Percentiles rank a stretch among this genome's conserved stretches.
Conservation (phyloP, 1,140 invertebrate species). For the Calliphora vicina region DNA sequence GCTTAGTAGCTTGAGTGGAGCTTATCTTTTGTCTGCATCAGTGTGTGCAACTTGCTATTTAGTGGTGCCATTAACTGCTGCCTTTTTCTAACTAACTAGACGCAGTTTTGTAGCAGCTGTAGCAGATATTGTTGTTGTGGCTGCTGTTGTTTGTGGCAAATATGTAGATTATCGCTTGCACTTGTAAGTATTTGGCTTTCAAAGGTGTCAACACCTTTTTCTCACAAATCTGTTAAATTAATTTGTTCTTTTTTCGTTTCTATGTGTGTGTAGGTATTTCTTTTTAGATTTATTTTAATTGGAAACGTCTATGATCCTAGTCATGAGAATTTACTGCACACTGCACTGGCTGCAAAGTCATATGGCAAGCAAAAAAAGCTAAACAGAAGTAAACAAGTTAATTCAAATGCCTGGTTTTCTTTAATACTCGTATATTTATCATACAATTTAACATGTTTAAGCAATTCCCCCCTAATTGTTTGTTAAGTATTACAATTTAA, state of each 20-base stretch:
- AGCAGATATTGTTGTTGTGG: neutral
- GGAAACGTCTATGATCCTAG: neutral
- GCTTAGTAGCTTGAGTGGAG: neutral
- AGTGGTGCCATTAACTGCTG: conserved; percentile 28
- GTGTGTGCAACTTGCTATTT: conserved; percentile 23
- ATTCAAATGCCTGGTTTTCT: neutral
- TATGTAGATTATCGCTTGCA: conserved; percentile 22
- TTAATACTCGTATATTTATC: neutral
- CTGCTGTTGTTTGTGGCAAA: neutral
- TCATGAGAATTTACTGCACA: neutral
- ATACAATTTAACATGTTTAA: neutral
- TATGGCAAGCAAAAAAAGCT: neutral
- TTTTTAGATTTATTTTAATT: neutral
- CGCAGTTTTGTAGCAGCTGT: neutral
- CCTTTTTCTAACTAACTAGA: neutral
- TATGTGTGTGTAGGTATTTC: neutral
- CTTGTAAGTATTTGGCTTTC: conserved; percentile 22
- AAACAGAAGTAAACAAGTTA: neutral
- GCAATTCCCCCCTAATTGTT: neutral
- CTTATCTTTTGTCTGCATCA: conserved; percentile 23
- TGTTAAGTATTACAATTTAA: neutral
- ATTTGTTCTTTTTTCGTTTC: neutral
- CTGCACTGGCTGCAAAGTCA: neutral
- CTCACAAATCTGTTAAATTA: conserved; percentile 32
- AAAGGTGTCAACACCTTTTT: conserved; percentile 28